Conservation (phyloP, 1,140 invertebrate genomes). For the Diuraphis noxia region DNA sequence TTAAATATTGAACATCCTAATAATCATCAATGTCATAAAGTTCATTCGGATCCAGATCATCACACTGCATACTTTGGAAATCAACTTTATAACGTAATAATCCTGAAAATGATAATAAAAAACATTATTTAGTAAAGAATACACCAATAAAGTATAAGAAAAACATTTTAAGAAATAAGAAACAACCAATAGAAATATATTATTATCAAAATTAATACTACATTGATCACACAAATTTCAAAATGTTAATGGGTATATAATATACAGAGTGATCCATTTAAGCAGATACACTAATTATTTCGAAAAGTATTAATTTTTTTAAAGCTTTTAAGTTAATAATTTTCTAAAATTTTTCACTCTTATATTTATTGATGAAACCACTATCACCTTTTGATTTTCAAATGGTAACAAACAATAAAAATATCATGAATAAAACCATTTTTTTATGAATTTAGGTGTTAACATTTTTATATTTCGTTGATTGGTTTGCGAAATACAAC, state of each 20-base stretch:
- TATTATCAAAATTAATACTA: neutral
- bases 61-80: conserved; percentile 93
- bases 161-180: neutral
- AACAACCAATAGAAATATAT: neutral
- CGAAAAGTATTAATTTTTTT: too few species aligned
- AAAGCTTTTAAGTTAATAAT: too few species aligned
- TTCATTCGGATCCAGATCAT: conserved; percentile 81
- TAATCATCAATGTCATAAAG: conserved; percentile 92
- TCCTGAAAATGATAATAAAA: conserved; percentile 68
- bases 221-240: neutral
- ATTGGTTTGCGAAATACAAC: too few species aligned
- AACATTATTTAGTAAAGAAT: neutral
- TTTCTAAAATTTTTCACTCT: too few species aligned
- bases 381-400: too few species aligned
- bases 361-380: too few species aligned
- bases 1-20: conserved; percentile 62
- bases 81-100: conserved; percentile 98
- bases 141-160: neutral
- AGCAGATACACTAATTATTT: too few species aligned
- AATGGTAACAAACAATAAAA: too few species aligned
- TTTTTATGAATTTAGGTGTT: too few species aligned
- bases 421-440: too few species aligned
- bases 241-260: neutral
- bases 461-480: too few species aligned
- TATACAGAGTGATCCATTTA: too few species aligned